Base-by-base conservation (phyloP, 2,888 invertebrate genomes). In the Nemoura dubitans region DNA sequence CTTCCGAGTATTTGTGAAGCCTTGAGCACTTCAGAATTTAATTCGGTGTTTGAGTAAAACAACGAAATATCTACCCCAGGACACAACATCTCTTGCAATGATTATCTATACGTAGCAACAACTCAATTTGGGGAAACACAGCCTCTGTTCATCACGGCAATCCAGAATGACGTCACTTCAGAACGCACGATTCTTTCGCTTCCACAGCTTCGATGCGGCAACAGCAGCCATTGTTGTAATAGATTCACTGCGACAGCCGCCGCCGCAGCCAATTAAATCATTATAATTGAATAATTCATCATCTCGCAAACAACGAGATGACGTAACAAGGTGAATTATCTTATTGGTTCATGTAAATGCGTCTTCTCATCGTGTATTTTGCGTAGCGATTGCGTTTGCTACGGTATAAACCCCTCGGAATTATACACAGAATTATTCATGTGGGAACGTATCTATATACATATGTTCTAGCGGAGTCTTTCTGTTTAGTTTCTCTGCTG, bases 211-310 rank as follows among this genome's bases (percentile, higher is more conserved):
- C 59, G 21, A 21, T 59, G 59, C 10, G 36, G 36, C 3, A 36
- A 6, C 36, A 36, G 3, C 10, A 59, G 21, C 6, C 59, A 59
- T 10, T 21, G 59, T 59, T 59, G 14, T 59, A 59, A 59, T 59
- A 59, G 59, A 59, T 59, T 59, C 59, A 21, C 2, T 2, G 59
- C 21, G 59, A 21, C 59, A 21, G 59, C 59, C 14, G 59, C 59
- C 59, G 21, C 16, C 59, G 59, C 16, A 59, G 21, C 59, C 59
- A 59, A 59, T 59, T 59, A 59, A 59, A 59, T 59, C 59, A 59
- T 59, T 59, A 59, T 59, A 59, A 59, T 81, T 81, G 81, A 81
- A 81, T 81, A 81, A 81, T 81, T 81, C 81, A 81, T 29, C 29
- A 28, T 81, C n/a, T 27, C 16, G 10, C 16, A 59, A 59, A 59